Evolutionary conservation across 2,113 vertebrate genomes (phyloP), one percentile per base, ranked within the genome.

Genomic region (Pandion haliaetus): DNA sequence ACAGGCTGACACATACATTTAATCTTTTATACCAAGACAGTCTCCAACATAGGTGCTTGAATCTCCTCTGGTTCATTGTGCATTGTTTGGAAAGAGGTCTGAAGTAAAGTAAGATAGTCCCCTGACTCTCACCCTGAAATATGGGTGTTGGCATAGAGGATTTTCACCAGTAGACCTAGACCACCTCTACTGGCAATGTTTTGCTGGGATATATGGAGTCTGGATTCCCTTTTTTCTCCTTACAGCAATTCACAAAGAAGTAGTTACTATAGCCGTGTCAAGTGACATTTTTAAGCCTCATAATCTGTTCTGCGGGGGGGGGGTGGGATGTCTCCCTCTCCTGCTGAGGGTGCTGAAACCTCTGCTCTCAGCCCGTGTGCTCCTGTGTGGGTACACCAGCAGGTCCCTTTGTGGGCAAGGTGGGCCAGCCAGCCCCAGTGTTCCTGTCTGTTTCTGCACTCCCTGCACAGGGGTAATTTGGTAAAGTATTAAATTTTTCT

Each of bases 311-410:
- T 28, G 17, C 18, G 14, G n/a, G 32, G 29, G 71, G n/a, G 50
- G 16, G n/a, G 25, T 42, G 32, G 13, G 32, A 47, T 86, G 63
- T 83, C 4, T 17, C 6, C 8, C 8, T 89, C 19, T 77, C 21
- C 36, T 21, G 42, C 11, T 5, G 4, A 29, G 0, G 0, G 9
- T 40, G 29, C 55, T 2, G 1, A 65, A 65, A 13, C 31, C 13
- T 34, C 52, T 66, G 28, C 49, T 72, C 17, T 73, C n/a, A 65
- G 49, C 32, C 14, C 52, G 16, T 26, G 12, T 0, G 0, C 32
- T 86, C 19, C 29, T 44, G 23, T 25, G 26, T 34, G 36, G 12
- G 49, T 83, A 42, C 59, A 50, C 19, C 15, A 32, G 32, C 1
- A 10, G 6, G 13, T 78, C 14, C 31, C 47, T 36, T n/a, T 23